Base-by-base conservation (phyloP, 1,140 invertebrate species). In the Maconellicoccus hirsutus region DNA sequence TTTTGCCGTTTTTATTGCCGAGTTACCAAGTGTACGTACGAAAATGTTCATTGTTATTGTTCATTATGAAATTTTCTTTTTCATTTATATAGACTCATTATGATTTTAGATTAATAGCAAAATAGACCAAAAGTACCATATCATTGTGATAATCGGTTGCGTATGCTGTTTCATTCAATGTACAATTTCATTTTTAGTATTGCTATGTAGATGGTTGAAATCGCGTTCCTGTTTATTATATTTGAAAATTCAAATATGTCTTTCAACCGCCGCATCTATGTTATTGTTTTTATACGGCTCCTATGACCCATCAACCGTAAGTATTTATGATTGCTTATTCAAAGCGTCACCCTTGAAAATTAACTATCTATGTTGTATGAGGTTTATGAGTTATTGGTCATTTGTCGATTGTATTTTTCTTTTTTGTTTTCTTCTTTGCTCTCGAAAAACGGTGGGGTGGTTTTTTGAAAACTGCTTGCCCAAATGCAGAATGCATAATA, bases 181-280 rank as follows among this genome's bases (percentile, higher is more conserved):
- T 71, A 77, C 83, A 7, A 73, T 86, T 6, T 80, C 85, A 1
- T 80, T 82, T 6, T 76, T 84, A 39, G 80, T 86, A 66, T 78
- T 86, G 16, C 76, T 84, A 23, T 79, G 80, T 21, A 83, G 83
- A 74, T 86, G 85, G 83, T 83, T 82, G 76, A 83, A 82, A 72
- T 81, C 83, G 71, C 82, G 82, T 70, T 85, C 82, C 71, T 86
- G 85, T 77, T 77, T 87, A 25, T 83, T 86, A 74, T 86, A 86
- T 79, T 79, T 87, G 52, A 87, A 87, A 79, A 80, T 88, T 72
- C 86, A 88, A 74, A 86, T 85, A 75, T 86, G 85, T 74, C 77
- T 80, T 39, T 84, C 85, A 29, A 79, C 85, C 26, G 79, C 83
- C 4, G 82, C 82, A 23, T 81, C 85, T 21, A 86, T 87, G 84